Evolutionary conservation across 2,888 invertebrate species (phyloP).

Genomic region (Cenopis cana): DNA sequence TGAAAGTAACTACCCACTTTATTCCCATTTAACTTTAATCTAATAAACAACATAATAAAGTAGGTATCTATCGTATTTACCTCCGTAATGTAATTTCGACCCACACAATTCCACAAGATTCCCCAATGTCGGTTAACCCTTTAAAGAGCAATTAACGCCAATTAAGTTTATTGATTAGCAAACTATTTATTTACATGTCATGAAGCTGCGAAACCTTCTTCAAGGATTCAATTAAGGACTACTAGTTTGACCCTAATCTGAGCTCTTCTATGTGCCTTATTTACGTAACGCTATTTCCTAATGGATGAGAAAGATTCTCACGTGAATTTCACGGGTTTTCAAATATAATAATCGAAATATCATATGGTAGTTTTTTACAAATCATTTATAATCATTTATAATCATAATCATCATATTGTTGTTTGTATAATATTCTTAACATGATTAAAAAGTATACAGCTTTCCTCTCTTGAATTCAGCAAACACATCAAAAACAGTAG

Average conservation of each 20-base stretch:
- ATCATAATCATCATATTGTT: too few species aligned
- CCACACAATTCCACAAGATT: neutral
- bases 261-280: slow-evolving; percentile 3
- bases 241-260: slow-evolving; percentile 38
- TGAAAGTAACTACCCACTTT: too few species aligned
- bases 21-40: neutral
- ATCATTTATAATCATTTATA: too few species aligned
- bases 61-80: neutral
- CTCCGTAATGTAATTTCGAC: neutral
- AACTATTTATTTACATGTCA: slow-evolving; percentile 27
- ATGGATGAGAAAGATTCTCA: neutral
- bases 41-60: neutral
- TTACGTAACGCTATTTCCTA: slow-evolving; percentile 17
- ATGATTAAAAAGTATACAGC: too few species aligned
- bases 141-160: slow-evolving; percentile 20
- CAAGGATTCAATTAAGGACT: slow-evolving; percentile 31
- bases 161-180: slow-evolving; percentile 29
- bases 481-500: too few species aligned
- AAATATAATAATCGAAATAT: too few species aligned
- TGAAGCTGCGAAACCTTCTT: slow-evolving; percentile 24
- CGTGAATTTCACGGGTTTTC: too few species aligned
- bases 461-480: too few species aligned
- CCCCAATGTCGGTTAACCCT: slow-evolving; percentile 6
- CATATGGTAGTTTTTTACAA: too few species aligned
- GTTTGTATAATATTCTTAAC: too few species aligned